phyloP scores from a whole-genome alignment of 2,113 vertebrate genomes.

The Microtus richardsoni region DNA sequence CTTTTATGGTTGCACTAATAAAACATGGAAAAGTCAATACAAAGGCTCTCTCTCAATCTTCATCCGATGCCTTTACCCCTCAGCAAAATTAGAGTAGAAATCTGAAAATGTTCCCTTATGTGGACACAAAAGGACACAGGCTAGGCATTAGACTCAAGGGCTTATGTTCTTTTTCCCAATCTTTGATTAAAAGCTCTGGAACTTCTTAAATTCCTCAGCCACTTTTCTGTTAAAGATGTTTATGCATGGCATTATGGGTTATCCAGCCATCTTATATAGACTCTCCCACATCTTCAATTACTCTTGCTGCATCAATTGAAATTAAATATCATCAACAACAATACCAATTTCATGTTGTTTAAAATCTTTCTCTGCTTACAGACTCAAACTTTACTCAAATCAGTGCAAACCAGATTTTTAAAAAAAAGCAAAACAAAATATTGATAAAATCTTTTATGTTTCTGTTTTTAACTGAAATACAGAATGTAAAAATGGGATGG shows the following conservation, averaged over 20 bases:
- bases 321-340: not conserved
- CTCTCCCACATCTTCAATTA: accelerated
- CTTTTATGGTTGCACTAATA: not conserved
- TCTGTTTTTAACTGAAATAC: not conserved
- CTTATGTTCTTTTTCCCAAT: not conserved
- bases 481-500: not conserved
- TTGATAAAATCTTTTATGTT: not conserved
- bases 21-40: not conserved
- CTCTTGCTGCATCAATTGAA: accelerated
- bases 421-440: not conserved
- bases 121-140: not conserved
- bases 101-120: not conserved
- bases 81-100: not conserved
- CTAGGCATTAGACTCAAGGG: accelerated
- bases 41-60: not conserved
- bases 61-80: not conserved
- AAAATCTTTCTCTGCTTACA: not conserved
- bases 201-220: not conserved
- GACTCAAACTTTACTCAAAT: not conserved
- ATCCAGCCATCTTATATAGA: not conserved
- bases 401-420: not conserved
- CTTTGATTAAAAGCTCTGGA: not conserved
- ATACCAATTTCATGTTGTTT: not conserved
- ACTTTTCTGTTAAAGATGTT: not conserved
- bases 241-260: not conserved